Evolutionary conservation across 2,888 invertebrate species (phyloP).

Genomic region (Acanthosoma haemorrhoidale): DNA sequence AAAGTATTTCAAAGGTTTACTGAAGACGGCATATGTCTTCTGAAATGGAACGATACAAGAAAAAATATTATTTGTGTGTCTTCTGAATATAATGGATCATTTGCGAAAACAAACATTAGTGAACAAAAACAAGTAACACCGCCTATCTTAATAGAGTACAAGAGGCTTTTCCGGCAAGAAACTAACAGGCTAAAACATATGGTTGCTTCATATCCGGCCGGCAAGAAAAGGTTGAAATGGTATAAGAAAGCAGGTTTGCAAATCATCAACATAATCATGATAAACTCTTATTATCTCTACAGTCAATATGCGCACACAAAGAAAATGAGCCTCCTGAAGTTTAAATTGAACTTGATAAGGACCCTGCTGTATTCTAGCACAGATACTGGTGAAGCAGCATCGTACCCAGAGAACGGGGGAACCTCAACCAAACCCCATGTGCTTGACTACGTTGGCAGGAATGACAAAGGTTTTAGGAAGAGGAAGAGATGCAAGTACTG

Average conservation of each 20-base stretch:
- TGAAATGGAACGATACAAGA: neutral
- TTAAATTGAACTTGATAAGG: conserved; percentile 15
- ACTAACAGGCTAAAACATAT: neutral
- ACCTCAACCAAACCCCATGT: neutral
- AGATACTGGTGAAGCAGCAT: neutral
- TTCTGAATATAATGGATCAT: neutral
- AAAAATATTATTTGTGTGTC: neutral
- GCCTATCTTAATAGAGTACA: neutral
- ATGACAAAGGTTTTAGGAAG: neutral
- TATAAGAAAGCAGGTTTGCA: neutral
- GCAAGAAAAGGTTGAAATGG: neutral
- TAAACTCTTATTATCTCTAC: neutral
- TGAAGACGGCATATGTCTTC: neutral
- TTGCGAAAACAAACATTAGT: neutral
- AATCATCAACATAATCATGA: neutral
- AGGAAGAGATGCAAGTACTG: conserved; percentile 34
- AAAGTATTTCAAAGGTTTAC: neutral
- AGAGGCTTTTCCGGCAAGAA: neutral
- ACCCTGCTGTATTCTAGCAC: neutral
- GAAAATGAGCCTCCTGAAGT: conserved; percentile 4
- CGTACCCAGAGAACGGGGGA: neutral
- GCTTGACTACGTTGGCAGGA: neutral
- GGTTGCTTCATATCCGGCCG: neutral
- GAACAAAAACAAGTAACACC: neutral
- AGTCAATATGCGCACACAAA: conserved; percentile 24